phyloP scores from a whole-genome alignment of 2,888 invertebrate species.

The Eudasyphora cyanicolor region DNA sequence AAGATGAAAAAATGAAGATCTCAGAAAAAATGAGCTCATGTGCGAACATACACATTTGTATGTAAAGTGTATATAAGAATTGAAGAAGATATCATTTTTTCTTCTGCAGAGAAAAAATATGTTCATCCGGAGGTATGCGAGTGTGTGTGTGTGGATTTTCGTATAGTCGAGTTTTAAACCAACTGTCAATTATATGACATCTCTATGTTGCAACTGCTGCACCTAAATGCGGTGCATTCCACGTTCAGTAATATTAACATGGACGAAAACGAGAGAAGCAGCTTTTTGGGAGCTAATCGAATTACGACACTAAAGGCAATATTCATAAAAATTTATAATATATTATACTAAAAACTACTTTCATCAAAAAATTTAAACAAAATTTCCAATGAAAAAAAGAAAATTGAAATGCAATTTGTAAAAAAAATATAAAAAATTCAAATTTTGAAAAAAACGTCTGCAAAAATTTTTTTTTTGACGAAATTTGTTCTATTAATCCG shows the following conservation, averaged over 20 bases:
- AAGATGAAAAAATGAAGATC: slow-evolving; percentile 37
- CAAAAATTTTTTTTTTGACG: too few relatives aligned
- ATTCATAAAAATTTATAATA: too few relatives aligned
- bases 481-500: too few relatives aligned
- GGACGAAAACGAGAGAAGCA: too few relatives aligned
- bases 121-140: neutral
- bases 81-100: slow-evolving; percentile 30
- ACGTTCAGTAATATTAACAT: neutral
- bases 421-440: too few relatives aligned
- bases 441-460: too few relatives aligned
- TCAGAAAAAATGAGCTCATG: slow-evolving; percentile 26
- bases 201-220: slow-evolving; percentile 58
- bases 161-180: slow-evolving; percentile 33
- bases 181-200: slow-evolving; percentile 62
- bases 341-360: too few relatives aligned
- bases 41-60: slow-evolving; percentile 5
- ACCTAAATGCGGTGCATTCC: slow-evolving; percentile 44
- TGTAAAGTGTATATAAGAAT: slow-evolving; percentile 22
- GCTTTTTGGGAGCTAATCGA: too few relatives aligned
- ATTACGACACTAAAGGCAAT: neutral
- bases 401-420: too few relatives aligned
- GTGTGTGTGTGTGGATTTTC: neutral
- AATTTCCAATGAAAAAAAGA: too few relatives aligned
- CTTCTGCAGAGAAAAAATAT: neutral
- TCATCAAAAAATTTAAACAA: too few relatives aligned